Base-by-base conservation (phyloP, 2,888 invertebrate genomes). In the Blastobasis adustella region DNA sequence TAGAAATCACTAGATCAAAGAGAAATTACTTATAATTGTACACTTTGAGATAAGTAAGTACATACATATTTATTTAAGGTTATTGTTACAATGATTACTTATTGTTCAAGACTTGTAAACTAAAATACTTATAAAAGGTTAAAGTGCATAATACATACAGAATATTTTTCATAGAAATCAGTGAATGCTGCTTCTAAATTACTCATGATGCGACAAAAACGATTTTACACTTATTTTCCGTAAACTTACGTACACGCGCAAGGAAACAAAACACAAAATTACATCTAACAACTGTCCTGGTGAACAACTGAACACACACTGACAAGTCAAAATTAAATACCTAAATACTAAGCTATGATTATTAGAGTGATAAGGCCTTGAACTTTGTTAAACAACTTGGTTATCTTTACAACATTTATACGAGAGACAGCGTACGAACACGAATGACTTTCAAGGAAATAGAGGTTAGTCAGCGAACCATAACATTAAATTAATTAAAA, bases 141-240 rank as follows among this genome's bases (percentile, higher is more conserved):
- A 41, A 49, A 45, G n/a, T 52, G 45, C 54, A 48, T 45, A 42
- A 54, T 68, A 82, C 81, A 70, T 74, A 82, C 82, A 57, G 67
- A 60, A 51, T 62, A 10, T 49, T 67, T 69, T 57, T 73, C 78
- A 52, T 74, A 56, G 54, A 71, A 60, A 46, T 80, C 77, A 45
- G 62, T 64, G 39, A 75, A 52, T 49, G 73, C 79, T 55, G 69
- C 75, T 67, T 76, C 55, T 60, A 81, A 65, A 55, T 76, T 74
- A 69, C 66, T 73, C 81, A 82, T 82, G 51, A 56, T 62, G 53
- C 10, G 37, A 45, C 42, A 49, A 41, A 10, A 50, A 44, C 47
- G 51, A 23, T 36, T 23, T 46, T 8, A 0, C 8, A 37, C 36
- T 46, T 8, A 1, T 23, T 10, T 37, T 46, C 9, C 7, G 1